These are phyloP conservation scores for Orthochromis indermauri DNA, from an alignment of 2,113 vertebrate species.

Conservation along the genomic window DNA sequence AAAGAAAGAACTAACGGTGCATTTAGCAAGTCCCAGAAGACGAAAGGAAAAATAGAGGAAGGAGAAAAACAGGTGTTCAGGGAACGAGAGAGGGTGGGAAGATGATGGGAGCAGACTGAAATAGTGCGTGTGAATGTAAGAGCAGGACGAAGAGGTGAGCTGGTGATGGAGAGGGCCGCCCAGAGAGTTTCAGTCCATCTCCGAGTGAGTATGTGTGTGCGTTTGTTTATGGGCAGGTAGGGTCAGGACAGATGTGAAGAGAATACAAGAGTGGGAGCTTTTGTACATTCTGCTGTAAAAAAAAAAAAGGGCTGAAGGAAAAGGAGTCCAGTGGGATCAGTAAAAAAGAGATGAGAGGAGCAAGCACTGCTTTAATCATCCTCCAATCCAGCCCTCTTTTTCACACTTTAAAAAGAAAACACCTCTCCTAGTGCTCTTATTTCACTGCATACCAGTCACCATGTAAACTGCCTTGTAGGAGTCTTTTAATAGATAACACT, in stretches of 20 bases:
- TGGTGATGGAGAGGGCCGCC: background rate
- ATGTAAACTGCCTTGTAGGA: background rate
- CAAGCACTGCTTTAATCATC: conserved; percentile 6
- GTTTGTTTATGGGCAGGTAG: background rate
- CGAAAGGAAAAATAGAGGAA: background rate
- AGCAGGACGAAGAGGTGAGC: background rate
- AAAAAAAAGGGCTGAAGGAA: background rate
- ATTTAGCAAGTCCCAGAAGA: background rate
- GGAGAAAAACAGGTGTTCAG: background rate
- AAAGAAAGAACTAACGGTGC: background rate
- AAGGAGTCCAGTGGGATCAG: background rate
- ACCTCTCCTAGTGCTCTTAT: background rate
- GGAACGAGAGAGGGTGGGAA: background rate
- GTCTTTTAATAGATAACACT: background rate
- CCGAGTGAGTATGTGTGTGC: background rate
- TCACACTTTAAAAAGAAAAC: background rate
- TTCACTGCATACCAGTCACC: background rate
- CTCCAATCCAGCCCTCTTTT: background rate
- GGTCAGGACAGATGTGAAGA: background rate
- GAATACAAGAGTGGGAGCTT: background rate
- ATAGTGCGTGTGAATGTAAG: background rate
- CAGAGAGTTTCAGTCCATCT: background rate
- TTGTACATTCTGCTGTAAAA: background rate
- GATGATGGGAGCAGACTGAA: background rate
- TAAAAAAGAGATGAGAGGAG: background rate